phyloP scores from a whole-genome alignment of 2,888 invertebrate genomes.

The Dexiosoma caninum region DNA sequence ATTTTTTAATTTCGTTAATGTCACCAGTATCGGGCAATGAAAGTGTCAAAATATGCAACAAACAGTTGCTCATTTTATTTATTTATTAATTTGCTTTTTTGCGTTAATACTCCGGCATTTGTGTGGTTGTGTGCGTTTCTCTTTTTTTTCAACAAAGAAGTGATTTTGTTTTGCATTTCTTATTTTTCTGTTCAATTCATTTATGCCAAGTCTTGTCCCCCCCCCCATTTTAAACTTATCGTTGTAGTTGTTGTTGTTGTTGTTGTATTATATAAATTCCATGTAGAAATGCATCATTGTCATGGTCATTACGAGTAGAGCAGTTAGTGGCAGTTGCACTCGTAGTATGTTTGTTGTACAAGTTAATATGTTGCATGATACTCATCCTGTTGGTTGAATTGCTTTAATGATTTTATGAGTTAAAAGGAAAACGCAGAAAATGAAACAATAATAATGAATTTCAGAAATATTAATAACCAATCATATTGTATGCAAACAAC shows the following conservation, averaged over 20 bases:
- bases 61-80: slow-evolving; percentile 56
- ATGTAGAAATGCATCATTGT: slow-evolving; percentile 40
- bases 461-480: slow-evolving; percentile 63
- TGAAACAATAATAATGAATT: slow-evolving; percentile 60
- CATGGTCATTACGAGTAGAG: slow-evolving; percentile 21
- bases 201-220: slow-evolving; percentile 46
- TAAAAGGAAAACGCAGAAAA: slow-evolving; percentile 41
- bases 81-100: slow-evolving; percentile 18
- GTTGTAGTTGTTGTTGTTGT: not conserved
- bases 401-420: slow-evolving; percentile 53
- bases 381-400: slow-evolving; percentile 51
- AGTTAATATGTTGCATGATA: slow-evolving; percentile 55
- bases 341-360: slow-evolving; percentile 9
- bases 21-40: slow-evolving; percentile 64
- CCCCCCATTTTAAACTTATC: too few relatives aligned
- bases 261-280: not conserved
- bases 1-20: slow-evolving; percentile 64
- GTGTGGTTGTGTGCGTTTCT: not conserved
- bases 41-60: slow-evolving; percentile 73
- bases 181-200: slow-evolving; percentile 53
- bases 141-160: slow-evolving; percentile 16
- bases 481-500: slow-evolving; percentile 32
- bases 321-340: slow-evolving; percentile 6
- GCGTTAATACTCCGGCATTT: not conserved
- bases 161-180: slow-evolving; percentile 46